Evolutionary conservation across 2,113 vertebrate species (phyloP).

Genomic region (Lates calcarifer): DNA sequence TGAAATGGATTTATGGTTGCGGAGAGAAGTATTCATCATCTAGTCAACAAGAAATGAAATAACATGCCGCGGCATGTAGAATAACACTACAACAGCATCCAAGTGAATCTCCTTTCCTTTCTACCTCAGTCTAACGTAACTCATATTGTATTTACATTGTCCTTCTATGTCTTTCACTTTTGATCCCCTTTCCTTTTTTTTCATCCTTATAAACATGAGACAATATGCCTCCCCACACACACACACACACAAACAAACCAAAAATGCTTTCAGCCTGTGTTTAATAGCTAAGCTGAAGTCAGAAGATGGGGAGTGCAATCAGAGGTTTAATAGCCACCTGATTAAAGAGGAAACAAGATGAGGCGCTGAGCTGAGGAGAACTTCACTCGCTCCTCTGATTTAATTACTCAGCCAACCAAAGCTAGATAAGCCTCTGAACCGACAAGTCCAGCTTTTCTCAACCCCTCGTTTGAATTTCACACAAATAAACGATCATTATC

Average conservation of each 20-base stretch:
- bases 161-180: conserved; percentile 18
- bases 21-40: conserved; percentile 62
- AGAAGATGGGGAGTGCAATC: conserved; percentile 75
- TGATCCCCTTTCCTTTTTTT: conserved; percentile 23
- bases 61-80: conserved; percentile 5
- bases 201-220: background rate
- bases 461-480: conserved; percentile 64
- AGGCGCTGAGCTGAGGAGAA: conserved; percentile 74
- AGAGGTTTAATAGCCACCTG: conserved; percentile 82
- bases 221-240: conserved; percentile 6
- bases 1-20: conserved; percentile 53
- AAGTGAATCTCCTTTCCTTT: conserved; percentile 1
- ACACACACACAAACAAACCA: background rate
- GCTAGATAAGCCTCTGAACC: conserved; percentile 71
- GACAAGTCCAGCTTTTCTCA: conserved; percentile 58
- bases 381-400: conserved; percentile 78
- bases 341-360: conserved; percentile 82
- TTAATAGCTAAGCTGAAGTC: conserved; percentile 73
- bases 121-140: conserved; percentile 1
- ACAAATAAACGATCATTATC: conserved; percentile 77
- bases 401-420: conserved; percentile 80
- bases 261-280: conserved; percentile 61
- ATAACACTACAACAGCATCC: conserved; percentile 3
- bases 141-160: conserved; percentile 29
- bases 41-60: conserved; percentile 55